phyloP scores from a whole-genome alignment of 2,113 vertebrate species.

The Muscicapa adusta region DNA sequence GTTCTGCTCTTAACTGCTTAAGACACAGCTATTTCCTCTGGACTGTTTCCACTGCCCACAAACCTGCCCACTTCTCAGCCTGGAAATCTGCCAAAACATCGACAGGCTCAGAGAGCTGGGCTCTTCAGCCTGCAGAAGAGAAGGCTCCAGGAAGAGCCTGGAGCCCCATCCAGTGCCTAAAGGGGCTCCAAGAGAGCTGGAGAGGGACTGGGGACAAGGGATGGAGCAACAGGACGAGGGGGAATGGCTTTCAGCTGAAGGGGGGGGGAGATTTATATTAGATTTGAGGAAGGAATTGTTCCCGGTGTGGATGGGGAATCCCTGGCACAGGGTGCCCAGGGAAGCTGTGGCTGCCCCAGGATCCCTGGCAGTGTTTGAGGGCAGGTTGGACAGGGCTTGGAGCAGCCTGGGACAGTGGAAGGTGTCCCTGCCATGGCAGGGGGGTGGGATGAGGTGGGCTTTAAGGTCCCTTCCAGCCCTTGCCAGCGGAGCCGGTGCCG shows the following conservation, averaged over 20 bases:
- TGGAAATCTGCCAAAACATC: neutral
- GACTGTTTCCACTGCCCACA: neutral
- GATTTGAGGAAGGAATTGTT: neutral
- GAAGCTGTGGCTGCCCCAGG: no score
- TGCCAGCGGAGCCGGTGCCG: no score
- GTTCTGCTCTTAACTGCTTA: neutral
- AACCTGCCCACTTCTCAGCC: neutral
- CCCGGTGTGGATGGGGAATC: no score
- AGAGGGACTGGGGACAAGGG: neutral
- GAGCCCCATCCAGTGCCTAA: neutral
- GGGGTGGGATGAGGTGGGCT: neutral
- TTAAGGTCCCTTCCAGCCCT: neutral
- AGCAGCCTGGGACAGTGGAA: accelerated
- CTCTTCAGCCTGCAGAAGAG: neutral
- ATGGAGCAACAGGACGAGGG: neutral
- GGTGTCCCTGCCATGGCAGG: neutral
- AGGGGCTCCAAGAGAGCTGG: neutral
- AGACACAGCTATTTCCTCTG: neutral
- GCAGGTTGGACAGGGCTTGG: no score
- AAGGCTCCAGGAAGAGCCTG: neutral
- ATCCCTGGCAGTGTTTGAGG: no score
- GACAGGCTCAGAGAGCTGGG: neutral
- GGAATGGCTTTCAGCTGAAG: neutral
- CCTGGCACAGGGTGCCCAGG: no score
- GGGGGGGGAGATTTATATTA: neutral